A percentile compares a stretch with the other conserved stretches of the same genome.
Conservation (phyloP, 2,113 vertebrate genomes). For the Limnothrissa miodon region DNA sequence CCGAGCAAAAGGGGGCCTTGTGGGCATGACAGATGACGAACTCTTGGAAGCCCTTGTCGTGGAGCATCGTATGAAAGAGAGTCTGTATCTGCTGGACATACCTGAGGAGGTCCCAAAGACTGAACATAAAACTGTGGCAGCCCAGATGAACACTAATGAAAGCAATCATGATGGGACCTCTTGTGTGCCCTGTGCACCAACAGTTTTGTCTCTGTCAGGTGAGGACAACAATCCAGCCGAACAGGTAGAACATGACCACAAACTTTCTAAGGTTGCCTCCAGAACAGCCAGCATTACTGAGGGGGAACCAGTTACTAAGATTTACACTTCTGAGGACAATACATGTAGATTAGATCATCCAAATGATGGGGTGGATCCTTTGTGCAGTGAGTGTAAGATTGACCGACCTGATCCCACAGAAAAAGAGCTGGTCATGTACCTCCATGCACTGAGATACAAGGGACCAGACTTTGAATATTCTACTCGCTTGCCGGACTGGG, state of each 20-base stretch:
- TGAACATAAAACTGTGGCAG: neutral
- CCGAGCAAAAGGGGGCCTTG: conserved; percentile 77
- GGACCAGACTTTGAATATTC: conserved; percentile 90
- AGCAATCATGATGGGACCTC: neutral
- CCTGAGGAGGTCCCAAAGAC: conserved; percentile 32
- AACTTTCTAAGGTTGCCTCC: neutral
- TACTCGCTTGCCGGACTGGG: conserved; percentile 87
- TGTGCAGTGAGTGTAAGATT: conserved; percentile 85
- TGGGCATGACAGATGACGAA: conserved; percentile 82
- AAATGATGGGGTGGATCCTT: conserved; percentile 63
- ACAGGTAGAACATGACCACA: neutral
- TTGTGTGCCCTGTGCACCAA: neutral
- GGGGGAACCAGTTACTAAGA: neutral
- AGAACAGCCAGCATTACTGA: neutral
- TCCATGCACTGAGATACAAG: conserved; percentile 91
- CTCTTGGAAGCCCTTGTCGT: conserved; percentile 82
- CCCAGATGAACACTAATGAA: neutral
- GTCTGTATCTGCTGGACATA: conserved; percentile 77
- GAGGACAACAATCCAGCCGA: neutral
- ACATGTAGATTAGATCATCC: neutral
- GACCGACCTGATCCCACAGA: conserved; percentile 82
- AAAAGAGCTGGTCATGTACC: conserved; percentile 91
- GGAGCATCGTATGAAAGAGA: conserved; percentile 83
- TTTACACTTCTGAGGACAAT: neutral
- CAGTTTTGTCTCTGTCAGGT: neutral